phyloP scores from a whole-genome alignment of 1,140 invertebrate genomes.

The Drosophila grimshawi region DNA sequence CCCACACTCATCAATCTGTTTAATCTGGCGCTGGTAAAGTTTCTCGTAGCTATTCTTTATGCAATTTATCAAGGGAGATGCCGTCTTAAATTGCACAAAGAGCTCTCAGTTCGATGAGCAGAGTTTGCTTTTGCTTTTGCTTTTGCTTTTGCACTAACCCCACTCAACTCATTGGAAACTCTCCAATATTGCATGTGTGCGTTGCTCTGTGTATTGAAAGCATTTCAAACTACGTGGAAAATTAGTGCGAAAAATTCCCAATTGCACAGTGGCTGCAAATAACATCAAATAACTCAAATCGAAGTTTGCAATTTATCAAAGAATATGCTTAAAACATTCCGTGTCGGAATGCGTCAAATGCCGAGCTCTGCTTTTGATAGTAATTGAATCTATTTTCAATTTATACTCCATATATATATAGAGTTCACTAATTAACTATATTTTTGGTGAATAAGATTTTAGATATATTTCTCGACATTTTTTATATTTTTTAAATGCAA shows the following conservation, averaged over 20 bases:
- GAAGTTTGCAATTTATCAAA: too few species aligned
- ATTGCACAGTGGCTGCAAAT: conserved; percentile 34
- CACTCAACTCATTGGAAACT: conserved; percentile 27
- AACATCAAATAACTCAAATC: too few species aligned
- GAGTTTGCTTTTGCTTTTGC: conserved; percentile 52
- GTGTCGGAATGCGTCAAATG: too few species aligned
- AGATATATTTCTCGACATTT: too few species aligned
- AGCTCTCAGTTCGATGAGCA: conserved; percentile 38
- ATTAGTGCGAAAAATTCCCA: conserved; percentile 36
- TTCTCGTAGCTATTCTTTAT: conserved; percentile 59
- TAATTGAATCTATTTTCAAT: too few species aligned
- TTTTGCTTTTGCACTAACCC: neutral
- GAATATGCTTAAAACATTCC: too few species aligned
- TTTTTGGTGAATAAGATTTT: too few species aligned
- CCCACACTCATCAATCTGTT: conserved; percentile 31
- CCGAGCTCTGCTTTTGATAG: too few species aligned
- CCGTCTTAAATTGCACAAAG: conserved; percentile 77
- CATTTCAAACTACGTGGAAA: conserved; percentile 47
- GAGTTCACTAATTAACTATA: too few species aligned
- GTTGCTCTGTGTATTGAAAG: conserved; percentile 22
- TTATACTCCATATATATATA: too few species aligned
- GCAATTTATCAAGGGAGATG: conserved; percentile 60
- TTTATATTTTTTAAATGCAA: too few species aligned
- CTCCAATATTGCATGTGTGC: conserved; percentile 6
- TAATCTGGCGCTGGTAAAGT: conserved; percentile 52